phyloP scores from a whole-genome alignment of 2,113 vertebrate species.

The Osmerus eperlanus region DNA sequence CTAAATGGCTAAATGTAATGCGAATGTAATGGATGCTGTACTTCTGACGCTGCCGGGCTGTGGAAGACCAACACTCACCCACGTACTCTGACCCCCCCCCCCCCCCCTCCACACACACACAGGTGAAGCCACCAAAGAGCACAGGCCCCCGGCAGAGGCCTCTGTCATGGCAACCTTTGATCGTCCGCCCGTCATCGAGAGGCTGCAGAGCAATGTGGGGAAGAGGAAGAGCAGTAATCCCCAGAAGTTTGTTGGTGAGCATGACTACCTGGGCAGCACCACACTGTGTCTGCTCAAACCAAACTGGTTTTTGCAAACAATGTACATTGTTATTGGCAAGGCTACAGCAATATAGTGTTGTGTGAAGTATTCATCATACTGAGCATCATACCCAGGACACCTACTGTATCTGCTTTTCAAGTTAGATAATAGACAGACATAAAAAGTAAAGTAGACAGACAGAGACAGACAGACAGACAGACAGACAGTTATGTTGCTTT shows the following conservation, averaged over 20 bases:
- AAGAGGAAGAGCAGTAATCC: conserved; percentile 99
- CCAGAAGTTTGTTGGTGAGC: conserved; percentile 98
- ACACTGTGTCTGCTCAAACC: background rate
- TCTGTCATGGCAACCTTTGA: conserved; percentile 86
- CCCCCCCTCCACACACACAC: conserved; percentile 62
- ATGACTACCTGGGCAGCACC: background rate
- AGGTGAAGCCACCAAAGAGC: conserved; percentile 88
- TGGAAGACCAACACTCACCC: background rate
- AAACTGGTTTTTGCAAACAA: background rate
- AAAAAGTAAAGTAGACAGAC: no score
- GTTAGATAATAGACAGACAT: no score
- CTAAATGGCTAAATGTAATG: no score
- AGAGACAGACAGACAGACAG: no score
- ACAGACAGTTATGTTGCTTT: background rate
- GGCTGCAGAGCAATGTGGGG: conserved; percentile 90
- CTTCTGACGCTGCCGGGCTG: background rate
- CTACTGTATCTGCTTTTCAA: background rate
- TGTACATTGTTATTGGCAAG: background rate
- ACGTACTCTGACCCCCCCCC: background rate
- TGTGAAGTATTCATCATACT: background rate
- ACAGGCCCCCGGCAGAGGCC: conserved; percentile 83
- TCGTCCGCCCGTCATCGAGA: conserved; percentile 95
- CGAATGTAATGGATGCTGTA: background rate
- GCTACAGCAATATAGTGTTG: background rate
- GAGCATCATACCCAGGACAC: background rate